Evolutionary conservation across 2,888 invertebrate species (phyloP).

Genomic region (Altica lythri): DNA sequence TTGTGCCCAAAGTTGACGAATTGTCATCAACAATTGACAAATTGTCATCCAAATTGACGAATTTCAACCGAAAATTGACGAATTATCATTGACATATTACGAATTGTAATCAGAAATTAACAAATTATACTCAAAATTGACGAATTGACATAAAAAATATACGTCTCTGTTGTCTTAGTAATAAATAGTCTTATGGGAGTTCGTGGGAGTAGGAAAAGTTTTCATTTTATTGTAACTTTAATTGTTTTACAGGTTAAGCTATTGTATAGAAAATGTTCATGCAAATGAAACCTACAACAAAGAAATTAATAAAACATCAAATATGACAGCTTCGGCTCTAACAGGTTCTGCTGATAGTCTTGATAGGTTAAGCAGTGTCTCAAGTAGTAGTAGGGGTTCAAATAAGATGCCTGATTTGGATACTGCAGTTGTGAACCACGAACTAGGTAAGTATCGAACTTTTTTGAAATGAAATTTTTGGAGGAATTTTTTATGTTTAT

Average conservation of each 20-base stretch:
- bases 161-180: too few species aligned
- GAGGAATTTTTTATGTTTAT: background rate
- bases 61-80: too few species aligned
- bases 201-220: too few species aligned
- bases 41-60: too few species aligned
- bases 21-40: too few species aligned
- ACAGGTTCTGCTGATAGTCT: constrained; percentile 55
- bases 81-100: too few species aligned
- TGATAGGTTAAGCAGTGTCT: constrained; percentile 54
- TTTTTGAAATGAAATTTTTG: background rate
- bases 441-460: constrained; percentile 49
- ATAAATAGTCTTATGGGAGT: too few species aligned
- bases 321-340: constrained; percentile 13
- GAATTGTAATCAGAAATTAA: too few species aligned
- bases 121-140: too few species aligned
- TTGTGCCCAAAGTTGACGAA: too few species aligned
- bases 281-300: constrained; percentile 32
- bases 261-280: constrained; percentile 35
- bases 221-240: too few species aligned
- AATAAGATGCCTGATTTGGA: constrained; percentile 54
- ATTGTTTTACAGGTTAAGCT: constrained; percentile 32
- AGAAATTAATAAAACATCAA: constrained; percentile 31
- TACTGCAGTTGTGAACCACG: constrained; percentile 53
- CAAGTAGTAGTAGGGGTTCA: constrained; percentile 52
- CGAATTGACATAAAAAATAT: too few species aligned